Base-by-base conservation (phyloP, 1,140 invertebrate species). In the Rhynchophorus ferrugineus region DNA sequence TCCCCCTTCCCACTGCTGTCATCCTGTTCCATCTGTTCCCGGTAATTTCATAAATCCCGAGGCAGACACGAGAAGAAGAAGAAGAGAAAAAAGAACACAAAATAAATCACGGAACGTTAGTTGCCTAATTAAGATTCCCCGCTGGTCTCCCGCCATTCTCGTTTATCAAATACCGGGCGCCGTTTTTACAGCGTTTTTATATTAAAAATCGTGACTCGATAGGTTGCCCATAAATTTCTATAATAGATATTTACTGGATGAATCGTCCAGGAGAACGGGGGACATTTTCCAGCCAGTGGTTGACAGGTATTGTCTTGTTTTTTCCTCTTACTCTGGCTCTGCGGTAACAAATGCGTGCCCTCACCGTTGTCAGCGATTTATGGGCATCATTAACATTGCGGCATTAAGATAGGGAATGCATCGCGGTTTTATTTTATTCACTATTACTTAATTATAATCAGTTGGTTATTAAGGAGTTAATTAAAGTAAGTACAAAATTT, bases 151-250 rank as follows among this genome's bases (percentile, higher is more conserved):
- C n/a, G 14, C 46, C 20, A 41, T 49, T 34, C 24, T 37, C 46
- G 39, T 49, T 49, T 38, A 49, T 49, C 46, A 49, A 41, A 29
- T 29, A n/a, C n/a, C 24, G 24, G 22, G n/a, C 46, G 39, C 37
- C 20, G 35, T 41, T 39, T 49, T 49, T 39, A 49, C 37, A 20
- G 46, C 46, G n/a, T 49, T 49, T 39, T 49, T 49, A 49, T 49
- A 49, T 39, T 49, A 24, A n/a, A 20, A 49, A 49, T 38, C 46
- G 46, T 49, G 46, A 49, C 46, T 49, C 39, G 35, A 49, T 49
- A 35, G 18, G 33, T n/a, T 11, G 6, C 14, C 18, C 34, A 37
- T 47, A 47, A 47, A 47, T 47, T 47, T 37, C 34, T 6, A 47
- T 47, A 47, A 35, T 47, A 35, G 18, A 47, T 37, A 47, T 47